Percentiles rank a stretch among this genome's conserved stretches.
phyloP scores from a whole-genome alignment of 30 jellyfish, hydroid and myxozoan species.

The Turritopsis dohrnii region DNA sequence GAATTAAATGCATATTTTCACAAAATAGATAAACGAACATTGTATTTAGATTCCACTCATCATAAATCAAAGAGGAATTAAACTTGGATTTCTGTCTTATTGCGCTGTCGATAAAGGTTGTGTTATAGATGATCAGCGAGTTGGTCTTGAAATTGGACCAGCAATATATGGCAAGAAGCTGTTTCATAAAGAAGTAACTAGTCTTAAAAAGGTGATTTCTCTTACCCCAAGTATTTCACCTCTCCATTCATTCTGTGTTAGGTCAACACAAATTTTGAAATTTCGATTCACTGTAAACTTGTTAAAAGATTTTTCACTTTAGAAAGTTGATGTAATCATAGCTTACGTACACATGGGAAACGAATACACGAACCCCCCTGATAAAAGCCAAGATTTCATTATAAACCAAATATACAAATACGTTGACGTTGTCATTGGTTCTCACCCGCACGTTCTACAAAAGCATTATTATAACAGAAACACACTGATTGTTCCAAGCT shows the following conservation, averaged over 20 bases:
- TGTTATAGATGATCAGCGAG: background rate
- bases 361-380: background rate
- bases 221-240: too few species aligned
- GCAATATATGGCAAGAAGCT: background rate
- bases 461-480: background rate
- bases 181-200: background rate
- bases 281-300: too few species aligned
- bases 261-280: too few species aligned
- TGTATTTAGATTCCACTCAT: constrained; percentile 33
- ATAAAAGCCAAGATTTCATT: background rate
- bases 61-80: constrained; percentile 43
- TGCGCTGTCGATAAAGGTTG: constrained; percentile 46
- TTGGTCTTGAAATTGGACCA: background rate
- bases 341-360: background rate
- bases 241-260: too few species aligned
- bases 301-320: too few species aligned
- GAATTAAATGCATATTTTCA: too few species aligned
- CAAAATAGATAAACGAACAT: too few species aligned
- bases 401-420: background rate
- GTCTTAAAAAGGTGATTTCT: background rate
- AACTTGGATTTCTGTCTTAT: constrained; percentile 52
- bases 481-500: background rate
- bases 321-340: background rate
- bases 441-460: constrained; percentile 7
- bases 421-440: constrained; percentile 2